phyloP scores from a whole-genome alignment of 2,888 invertebrate genomes.

The Latheticus oryzae region DNA sequence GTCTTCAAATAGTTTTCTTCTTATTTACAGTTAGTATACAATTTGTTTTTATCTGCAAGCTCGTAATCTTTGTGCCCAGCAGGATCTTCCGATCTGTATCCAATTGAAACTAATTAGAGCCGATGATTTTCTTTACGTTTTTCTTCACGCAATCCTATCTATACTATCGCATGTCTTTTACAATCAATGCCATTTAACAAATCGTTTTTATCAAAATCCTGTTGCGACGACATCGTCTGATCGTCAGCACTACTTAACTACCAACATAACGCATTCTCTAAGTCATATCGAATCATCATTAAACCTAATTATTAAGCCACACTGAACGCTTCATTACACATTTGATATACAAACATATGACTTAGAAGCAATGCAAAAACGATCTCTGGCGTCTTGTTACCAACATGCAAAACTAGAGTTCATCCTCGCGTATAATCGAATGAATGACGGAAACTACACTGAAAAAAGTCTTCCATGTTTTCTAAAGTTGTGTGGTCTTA shows the following conservation, averaged over 20 bases:
- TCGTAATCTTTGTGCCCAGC: too few relatives aligned
- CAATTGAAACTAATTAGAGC: too few relatives aligned
- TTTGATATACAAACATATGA: constrained; percentile 23
- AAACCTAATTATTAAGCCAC: constrained; percentile 29
- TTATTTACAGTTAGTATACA: too few relatives aligned
- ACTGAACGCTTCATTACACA: constrained; percentile 37
- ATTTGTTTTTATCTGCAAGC: too few relatives aligned
- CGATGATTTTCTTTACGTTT: too few relatives aligned
- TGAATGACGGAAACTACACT: constrained; percentile 21
- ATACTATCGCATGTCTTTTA: too few relatives aligned
- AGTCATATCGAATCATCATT: constrained; percentile 38
- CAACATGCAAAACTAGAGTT: constrained; percentile 21
- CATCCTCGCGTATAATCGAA: constrained; percentile 35
- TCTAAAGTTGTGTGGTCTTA: constrained; percentile 33
- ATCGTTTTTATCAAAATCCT: constrained; percentile 7
- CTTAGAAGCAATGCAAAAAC: constrained; percentile 24
- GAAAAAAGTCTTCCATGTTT: constrained; percentile 14
- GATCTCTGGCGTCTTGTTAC: constrained; percentile 26
- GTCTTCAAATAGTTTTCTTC: too few relatives aligned
- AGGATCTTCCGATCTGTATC: too few relatives aligned
- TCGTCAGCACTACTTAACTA: constrained; percentile 7
- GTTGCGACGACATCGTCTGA: background rate
- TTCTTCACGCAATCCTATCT: too few relatives aligned
- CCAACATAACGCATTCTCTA: constrained; percentile 25
- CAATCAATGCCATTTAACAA: too few relatives aligned